A percentile compares a stretch with the other conserved stretches of the same genome.
phyloP scores from a whole-genome alignment of 1,140 invertebrate species.

The Nasonia longicornis region DNA sequence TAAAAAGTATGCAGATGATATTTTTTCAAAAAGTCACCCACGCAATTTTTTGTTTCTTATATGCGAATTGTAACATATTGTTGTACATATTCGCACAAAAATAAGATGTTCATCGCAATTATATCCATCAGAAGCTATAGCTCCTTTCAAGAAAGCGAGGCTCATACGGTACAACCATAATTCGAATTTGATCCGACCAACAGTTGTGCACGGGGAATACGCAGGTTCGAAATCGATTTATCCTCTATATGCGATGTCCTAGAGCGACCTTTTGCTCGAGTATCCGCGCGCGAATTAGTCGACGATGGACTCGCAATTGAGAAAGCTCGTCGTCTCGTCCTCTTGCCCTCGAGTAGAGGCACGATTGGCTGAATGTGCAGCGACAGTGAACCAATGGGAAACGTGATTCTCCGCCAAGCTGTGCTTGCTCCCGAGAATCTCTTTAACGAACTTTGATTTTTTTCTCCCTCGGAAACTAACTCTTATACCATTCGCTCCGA shows the following conservation, averaged over 20 bases:
- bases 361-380: conserved; percentile 28
- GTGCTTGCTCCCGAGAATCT: conserved; percentile 5
- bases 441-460: conserved; percentile 28
- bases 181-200: background rate
- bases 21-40: no score
- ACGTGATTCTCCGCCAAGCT: conserved; percentile 12
- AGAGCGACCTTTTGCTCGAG: background rate
- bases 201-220: background rate
- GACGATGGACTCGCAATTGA: conserved; percentile 27
- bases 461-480: background rate
- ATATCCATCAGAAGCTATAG: no score
- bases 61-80: no score
- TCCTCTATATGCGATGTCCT: background rate
- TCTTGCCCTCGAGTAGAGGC: background rate
- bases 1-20: no score
- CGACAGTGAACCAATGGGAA: conserved; percentile 23
- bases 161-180: background rate
- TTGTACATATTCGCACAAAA: no score
- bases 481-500: conserved; percentile 7
- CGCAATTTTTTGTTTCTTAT: no score
- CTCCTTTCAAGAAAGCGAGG: no score
- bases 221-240: background rate
- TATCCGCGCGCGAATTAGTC: conserved; percentile 13
- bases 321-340: background rate
- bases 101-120: no score